These are phyloP conservation scores for Lysandra bellargus DNA, from an alignment of 2,888 invertebrate genomes.

Conservation along the genomic window DNA sequence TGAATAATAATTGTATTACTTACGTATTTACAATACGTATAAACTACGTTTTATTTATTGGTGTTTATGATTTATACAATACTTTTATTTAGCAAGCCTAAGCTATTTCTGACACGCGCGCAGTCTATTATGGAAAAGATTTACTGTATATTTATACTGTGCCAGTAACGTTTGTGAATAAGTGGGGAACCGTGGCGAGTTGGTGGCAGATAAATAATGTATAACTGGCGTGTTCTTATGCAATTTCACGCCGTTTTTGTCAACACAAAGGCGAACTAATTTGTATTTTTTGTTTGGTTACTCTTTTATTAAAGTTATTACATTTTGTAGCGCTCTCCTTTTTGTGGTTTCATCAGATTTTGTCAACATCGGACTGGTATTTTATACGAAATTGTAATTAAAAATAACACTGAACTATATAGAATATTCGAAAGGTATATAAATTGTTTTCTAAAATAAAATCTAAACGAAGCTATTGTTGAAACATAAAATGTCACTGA, in stretches of 20 bases:
- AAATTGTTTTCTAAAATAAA: not conserved
- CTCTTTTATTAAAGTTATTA: constrained; percentile 15
- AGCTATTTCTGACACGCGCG: no score
- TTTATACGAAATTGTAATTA: not conserved
- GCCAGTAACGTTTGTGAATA: not conserved
- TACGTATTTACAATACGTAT: no score
- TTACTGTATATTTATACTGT: not conserved
- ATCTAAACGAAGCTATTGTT: constrained; percentile 4
- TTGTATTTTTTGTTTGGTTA: constrained; percentile 20
- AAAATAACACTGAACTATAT: not conserved
- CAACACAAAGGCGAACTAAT: constrained; percentile 21
- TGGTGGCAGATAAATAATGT: constrained; percentile 26
- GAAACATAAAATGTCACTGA: not conserved
- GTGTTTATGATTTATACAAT: no score
- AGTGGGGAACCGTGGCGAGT: not conserved
- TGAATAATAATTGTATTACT: no score
- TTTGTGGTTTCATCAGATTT: not conserved
- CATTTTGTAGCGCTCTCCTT: constrained; percentile 2
- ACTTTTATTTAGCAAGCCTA: no score
- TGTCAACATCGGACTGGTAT: not conserved
- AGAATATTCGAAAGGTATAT: not conserved
- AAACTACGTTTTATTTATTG: no score
- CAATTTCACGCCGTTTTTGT: constrained; percentile 28
- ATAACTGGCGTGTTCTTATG: constrained; percentile 28
- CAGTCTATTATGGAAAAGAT: no score